phyloP scores from a whole-genome alignment of 1,140 invertebrate species.

The Drosophila ohnishii region DNA sequence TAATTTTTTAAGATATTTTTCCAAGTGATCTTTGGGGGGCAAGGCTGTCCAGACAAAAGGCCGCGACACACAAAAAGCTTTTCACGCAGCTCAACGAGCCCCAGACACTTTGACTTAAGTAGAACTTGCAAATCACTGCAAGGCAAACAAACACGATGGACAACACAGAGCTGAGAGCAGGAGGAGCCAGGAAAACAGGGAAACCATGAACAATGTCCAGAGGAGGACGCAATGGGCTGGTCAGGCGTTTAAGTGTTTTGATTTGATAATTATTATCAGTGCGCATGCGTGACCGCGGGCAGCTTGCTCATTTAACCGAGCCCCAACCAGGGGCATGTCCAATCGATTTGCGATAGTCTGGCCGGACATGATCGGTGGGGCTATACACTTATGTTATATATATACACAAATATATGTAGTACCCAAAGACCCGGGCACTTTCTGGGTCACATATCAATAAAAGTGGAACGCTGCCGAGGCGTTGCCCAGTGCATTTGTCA shows the following conservation, averaged over 20 bases:
- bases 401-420: constrained; percentile 1
- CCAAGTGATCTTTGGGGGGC: constrained; percentile 8
- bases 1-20: background rate
- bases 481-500: constrained; percentile 70
- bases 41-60: constrained; percentile 44
- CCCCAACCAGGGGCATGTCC: constrained; percentile 45
- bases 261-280: constrained; percentile 83
- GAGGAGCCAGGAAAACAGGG: background rate
- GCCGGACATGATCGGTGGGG: constrained; percentile 12
- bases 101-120: constrained; percentile 71
- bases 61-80: constrained; percentile 58
- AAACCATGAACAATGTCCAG: constrained; percentile 19
- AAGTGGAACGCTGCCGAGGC: constrained; percentile 55
- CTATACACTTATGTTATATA: constrained; percentile 2
- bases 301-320: constrained; percentile 17
- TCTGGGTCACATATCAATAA: constrained; percentile 78
- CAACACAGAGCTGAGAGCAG: constrained; percentile 14
- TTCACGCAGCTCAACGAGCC: constrained; percentile 63
- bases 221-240: constrained; percentile 59
- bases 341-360: constrained; percentile 72
- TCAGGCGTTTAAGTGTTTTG: constrained; percentile 81
- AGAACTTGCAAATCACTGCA: constrained; percentile 79
- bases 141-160: constrained; percentile 75
- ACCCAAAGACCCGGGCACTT: constrained; percentile 25
- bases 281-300: constrained; percentile 75